These are phyloP conservation scores for Cynoglossus semilaevis DNA, from an alignment of 2,113 vertebrate species.

Conservation along the genomic window DNA sequence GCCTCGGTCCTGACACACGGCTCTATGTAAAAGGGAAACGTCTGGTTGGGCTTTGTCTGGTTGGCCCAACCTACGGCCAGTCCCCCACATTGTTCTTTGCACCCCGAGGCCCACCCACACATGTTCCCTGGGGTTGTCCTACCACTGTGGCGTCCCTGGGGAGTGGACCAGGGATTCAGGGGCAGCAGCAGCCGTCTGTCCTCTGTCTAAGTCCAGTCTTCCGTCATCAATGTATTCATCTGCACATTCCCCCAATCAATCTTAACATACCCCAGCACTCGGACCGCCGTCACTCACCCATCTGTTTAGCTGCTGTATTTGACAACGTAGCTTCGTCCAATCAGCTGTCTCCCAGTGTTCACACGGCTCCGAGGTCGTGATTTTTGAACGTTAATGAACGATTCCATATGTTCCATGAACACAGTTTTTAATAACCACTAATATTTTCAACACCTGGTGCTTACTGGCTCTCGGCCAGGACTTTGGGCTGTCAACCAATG, in stretches of 20 bases:
- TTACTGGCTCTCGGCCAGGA: too few species aligned
- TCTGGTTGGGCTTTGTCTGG: conserved; percentile 34
- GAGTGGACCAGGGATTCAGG: conserved; percentile 32
- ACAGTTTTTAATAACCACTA: too few species aligned
- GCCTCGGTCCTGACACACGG: conserved; percentile 40
- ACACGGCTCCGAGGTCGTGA: too few species aligned
- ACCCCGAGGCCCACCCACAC: conserved; percentile 41
- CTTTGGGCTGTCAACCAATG: too few species aligned
- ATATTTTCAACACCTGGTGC: too few species aligned
- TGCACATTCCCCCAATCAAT: conserved; percentile 30
- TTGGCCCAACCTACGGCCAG: conserved; percentile 46
- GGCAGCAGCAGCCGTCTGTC: conserved; percentile 55
- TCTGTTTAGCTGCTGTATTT: conserved; percentile 38
- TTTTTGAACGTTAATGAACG: too few species aligned
- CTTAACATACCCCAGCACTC: conserved; percentile 1
- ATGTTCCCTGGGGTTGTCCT: conserved; percentile 48
- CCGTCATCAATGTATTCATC: conserved; percentile 51
- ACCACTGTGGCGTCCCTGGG: conserved; percentile 49
- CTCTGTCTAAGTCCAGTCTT: conserved; percentile 39
- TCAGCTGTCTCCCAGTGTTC: too few species aligned
- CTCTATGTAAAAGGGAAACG: conserved; percentile 73
- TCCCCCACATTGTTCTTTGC: conserved; percentile 49
- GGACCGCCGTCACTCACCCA: conserved; percentile 44
- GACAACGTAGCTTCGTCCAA: conserved; percentile 2
- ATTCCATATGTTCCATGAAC: too few species aligned